Conservation (phyloP, 2,888 invertebrate genomes). For the Drosophila seclusa region DNA sequence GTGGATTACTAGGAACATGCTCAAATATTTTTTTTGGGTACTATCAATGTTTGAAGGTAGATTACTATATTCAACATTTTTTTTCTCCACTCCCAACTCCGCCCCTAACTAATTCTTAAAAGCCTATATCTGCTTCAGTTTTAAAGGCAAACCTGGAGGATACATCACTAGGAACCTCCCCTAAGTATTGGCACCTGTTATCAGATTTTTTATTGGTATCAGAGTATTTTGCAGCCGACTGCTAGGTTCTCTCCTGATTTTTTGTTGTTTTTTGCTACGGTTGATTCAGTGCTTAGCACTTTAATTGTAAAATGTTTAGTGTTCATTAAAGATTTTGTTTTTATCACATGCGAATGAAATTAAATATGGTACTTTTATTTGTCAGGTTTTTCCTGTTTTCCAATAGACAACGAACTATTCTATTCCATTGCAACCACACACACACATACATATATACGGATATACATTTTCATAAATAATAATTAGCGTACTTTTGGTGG, state of each 20-base stretch:
- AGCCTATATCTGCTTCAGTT: background rate
- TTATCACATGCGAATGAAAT: slow-evolving; percentile 9
- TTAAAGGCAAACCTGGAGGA: background rate
- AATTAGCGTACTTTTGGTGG: slow-evolving; percentile 31
- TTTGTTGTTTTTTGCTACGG: background rate
- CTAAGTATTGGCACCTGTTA: background rate
- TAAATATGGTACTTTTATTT: slow-evolving; percentile 2
- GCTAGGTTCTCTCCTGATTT: background rate
- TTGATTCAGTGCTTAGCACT: slow-evolving; percentile 49
- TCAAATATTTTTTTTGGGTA: too few species aligned
- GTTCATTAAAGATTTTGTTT: slow-evolving; percentile 35
- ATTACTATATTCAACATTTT: too few species aligned
- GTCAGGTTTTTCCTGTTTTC: slow-evolving; percentile 17
- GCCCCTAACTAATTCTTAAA: background rate
- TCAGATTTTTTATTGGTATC: background rate
- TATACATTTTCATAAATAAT: background rate
- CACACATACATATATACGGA: background rate
- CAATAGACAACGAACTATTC: slow-evolving; percentile 10
- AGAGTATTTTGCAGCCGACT: background rate
- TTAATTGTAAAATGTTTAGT: slow-evolving; percentile 63
- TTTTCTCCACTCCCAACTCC: background rate
- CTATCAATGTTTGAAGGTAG: too few species aligned
- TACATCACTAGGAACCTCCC: background rate
- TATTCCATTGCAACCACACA: slow-evolving; percentile 5
- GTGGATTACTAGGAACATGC: too few species aligned